Evolutionary conservation across 1,140 invertebrate genomes (phyloP).

Genomic region (Papilio glaucus): DNA sequence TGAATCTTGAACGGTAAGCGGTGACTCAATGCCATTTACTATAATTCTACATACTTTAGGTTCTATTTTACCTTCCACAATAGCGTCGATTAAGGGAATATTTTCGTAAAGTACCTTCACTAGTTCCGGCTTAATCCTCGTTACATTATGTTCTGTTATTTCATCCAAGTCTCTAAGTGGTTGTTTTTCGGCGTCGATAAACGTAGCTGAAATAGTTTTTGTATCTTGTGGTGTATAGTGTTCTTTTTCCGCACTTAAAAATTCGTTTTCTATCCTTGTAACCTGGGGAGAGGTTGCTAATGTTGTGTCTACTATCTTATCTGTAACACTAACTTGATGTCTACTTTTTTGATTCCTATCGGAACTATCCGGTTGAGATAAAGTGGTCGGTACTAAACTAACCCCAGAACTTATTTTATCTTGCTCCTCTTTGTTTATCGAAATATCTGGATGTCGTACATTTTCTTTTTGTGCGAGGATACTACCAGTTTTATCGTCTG

Average conservation of each 20-base stretch:
- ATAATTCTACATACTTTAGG: slow-evolving; percentile 88
- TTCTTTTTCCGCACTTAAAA: neutral
- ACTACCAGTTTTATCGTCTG: slow-evolving; percentile 88
- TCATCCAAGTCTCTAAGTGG: slow-evolving; percentile 77
- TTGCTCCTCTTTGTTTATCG: neutral
- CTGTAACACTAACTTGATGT: neutral
- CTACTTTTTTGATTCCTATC: neutral
- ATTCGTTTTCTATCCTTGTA: neutral
- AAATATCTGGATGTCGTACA: neutral
- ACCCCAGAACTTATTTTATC: neutral
- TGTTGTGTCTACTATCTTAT: neutral
- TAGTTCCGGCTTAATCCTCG: slow-evolving; percentile 59
- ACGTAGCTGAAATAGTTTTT: slow-evolving; percentile 65
- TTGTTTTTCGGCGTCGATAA: slow-evolving; percentile 75
- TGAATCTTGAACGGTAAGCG: slow-evolving; percentile 86
- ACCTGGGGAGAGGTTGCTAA: slow-evolving; percentile 20
- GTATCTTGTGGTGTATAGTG: slow-evolving; percentile 41
- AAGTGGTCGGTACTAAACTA: neutral
- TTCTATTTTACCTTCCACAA: slow-evolving; percentile 89
- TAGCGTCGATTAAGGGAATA: slow-evolving; percentile 87
- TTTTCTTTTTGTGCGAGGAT: neutral
- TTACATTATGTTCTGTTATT: slow-evolving; percentile 76
- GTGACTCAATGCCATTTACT: slow-evolving; percentile 83
- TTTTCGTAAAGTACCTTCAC: slow-evolving; percentile 73
- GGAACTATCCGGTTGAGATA: neutral